These are phyloP conservation scores for Hassar affinis DNA, from an alignment of 2,113 vertebrate species.

Conservation along the genomic window DNA sequence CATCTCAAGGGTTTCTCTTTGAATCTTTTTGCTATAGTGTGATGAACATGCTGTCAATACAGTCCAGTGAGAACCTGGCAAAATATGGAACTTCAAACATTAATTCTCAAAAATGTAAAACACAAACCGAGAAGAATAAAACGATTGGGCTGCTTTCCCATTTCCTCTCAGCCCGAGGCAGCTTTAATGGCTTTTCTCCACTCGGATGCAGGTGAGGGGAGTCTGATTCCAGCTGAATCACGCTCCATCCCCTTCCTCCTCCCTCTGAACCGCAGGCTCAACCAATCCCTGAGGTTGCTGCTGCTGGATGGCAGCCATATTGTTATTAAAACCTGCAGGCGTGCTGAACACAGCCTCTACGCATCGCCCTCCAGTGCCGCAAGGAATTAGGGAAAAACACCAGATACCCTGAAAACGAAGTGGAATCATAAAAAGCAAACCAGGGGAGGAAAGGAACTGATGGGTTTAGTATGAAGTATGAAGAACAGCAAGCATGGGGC, in stretches of 20 bases:
- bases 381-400: constrained; percentile 46
- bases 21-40: background rate
- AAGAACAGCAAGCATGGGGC: constrained; percentile 9
- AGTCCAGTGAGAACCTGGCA: constrained; percentile 1
- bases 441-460: constrained; percentile 11
- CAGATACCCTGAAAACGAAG: constrained; percentile 15
- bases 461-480: constrained; percentile 24
- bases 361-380: constrained; percentile 59
- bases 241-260: constrained; percentile 39
- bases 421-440: constrained; percentile 37
- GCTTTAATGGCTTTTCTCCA: constrained; percentile 83
- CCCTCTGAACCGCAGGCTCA: constrained; percentile 82
- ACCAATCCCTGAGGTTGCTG: constrained; percentile 79
- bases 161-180: constrained; percentile 81
- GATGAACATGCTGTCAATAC: constrained; percentile 35
- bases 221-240: constrained; percentile 70
- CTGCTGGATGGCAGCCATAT: constrained; percentile 87
- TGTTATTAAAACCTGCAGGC: constrained; percentile 92
- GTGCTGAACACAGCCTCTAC: constrained; percentile 70
- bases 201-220: constrained; percentile 82
- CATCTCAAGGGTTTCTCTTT: background rate
- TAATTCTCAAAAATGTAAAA: constrained; percentile 37
- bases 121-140: constrained; percentile 51
- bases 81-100: constrained; percentile 39
- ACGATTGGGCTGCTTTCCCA: constrained; percentile 72